Conservation (phyloP, 2,113 vertebrate species). For the Microtus oregoni region DNA sequence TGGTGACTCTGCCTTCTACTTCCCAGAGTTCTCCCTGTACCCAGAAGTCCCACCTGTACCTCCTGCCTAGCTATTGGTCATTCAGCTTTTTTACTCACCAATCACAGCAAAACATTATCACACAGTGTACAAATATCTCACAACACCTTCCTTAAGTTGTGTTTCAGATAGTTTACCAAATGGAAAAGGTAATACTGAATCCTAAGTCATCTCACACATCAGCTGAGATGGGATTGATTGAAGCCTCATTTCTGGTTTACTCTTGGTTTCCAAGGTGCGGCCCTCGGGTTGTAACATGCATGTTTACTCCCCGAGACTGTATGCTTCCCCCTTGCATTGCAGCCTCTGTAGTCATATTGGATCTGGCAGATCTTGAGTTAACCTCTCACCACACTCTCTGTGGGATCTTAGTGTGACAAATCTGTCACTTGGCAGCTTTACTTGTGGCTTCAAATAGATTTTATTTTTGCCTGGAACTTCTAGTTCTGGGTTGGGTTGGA, state of each 20-base stretch:
- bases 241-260: not conserved
- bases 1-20: not conserved
- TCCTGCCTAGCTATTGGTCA: not conserved
- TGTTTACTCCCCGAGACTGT: not conserved
- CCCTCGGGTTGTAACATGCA: not conserved
- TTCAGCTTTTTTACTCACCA: not conserved
- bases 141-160: not conserved
- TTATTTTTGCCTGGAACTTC: slow-evolving; percentile 62
- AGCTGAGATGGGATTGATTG: not conserved
- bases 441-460: slow-evolving; percentile 56
- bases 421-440: slow-evolving; percentile 51
- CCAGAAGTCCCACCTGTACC: not conserved
- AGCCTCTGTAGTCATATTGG: not conserved
- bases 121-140: not conserved
- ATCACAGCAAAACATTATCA: not conserved
- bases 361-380: not conserved
- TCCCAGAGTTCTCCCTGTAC: not conserved
- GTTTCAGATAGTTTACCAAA: not conserved
- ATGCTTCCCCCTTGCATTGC: not conserved
- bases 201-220: not conserved
- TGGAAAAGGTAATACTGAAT: not conserved
- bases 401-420: slow-evolving; percentile 19
- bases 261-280: not conserved
- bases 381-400: not conserved
- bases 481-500: slow-evolving; percentile 57